These are phyloP conservation scores for Peromyscus attwateri DNA, from an alignment of 2,797 vertebrate genomes.

Conservation along the genomic window DNA sequence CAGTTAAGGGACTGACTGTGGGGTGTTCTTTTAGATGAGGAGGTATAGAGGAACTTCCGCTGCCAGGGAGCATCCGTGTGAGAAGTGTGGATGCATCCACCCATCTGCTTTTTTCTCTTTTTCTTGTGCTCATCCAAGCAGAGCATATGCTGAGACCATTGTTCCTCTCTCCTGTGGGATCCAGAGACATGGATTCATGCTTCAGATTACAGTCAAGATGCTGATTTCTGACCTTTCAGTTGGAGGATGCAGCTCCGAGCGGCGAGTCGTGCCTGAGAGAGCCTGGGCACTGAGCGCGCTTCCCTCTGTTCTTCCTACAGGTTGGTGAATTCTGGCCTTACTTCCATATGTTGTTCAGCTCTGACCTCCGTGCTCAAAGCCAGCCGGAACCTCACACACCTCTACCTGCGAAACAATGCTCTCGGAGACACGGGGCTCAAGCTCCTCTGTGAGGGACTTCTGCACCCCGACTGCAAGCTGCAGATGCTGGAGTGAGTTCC, in stretches of 20 bases:
- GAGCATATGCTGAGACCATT: not conserved
- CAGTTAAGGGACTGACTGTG: not conserved
- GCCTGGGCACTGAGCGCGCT: not conserved
- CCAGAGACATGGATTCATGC: not conserved
- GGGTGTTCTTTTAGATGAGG: not conserved
- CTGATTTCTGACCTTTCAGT: not conserved
- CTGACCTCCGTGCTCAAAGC: slow-evolving; percentile 78
- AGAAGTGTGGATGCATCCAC: not conserved
- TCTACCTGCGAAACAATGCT: slow-evolving; percentile 85
- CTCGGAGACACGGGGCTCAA: slow-evolving; percentile 86
- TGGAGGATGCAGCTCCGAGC: not conserved
- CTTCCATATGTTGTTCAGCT: not conserved
- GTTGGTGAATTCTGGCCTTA: slow-evolving; percentile 79
- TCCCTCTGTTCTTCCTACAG: slow-evolving; percentile 42
- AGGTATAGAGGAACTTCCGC: not conserved
- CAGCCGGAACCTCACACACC: slow-evolving; percentile 83
- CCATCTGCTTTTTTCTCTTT: not conserved
- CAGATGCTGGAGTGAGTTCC: slow-evolving; percentile 88
- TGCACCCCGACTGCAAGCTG: slow-evolving; percentile 86
- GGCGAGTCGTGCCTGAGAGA: not conserved
- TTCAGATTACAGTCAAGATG: not conserved
- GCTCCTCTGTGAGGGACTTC: slow-evolving; percentile 87
- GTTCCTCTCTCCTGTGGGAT: not conserved
- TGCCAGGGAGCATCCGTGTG: too few species aligned
- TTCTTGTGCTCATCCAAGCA: not conserved